Percentiles rank a stretch among this genome's conserved stretches.
phyloP scores from a whole-genome alignment of 2,888 invertebrate species.

The Ischnura elegans region DNA sequence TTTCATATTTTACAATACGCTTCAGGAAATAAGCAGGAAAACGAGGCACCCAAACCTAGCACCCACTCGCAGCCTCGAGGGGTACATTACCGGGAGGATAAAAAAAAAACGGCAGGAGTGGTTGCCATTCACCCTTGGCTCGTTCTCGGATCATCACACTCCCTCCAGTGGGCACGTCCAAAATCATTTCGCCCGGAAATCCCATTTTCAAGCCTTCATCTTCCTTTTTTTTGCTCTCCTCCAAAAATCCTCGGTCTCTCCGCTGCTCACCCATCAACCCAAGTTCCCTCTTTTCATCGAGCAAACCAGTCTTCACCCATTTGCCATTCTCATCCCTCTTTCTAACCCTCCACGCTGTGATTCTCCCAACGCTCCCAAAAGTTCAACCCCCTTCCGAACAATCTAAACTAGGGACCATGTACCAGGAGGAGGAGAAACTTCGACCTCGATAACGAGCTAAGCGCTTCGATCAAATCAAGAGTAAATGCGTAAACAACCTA shows the following conservation, averaged over 20 bases:
- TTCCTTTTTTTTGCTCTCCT: constrained; percentile 29
- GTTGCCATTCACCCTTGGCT: not conserved
- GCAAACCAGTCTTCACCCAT: not conserved
- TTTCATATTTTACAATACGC: no score
- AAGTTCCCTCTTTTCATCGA: not conserved
- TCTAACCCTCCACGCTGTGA: not conserved
- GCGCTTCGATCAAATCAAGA: no score
- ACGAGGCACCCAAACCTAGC: no score
- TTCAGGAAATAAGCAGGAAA: no score
- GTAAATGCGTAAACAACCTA: no score
- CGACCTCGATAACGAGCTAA: no score
- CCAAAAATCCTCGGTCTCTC: not conserved
- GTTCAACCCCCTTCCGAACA: not conserved
- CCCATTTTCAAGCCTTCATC: constrained; percentile 22
- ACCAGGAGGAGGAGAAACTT: no score
- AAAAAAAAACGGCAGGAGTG: no score
- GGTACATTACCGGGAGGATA: no score
- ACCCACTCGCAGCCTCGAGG: no score
- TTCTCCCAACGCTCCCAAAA: not conserved
- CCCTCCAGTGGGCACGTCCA: constrained; percentile 6
- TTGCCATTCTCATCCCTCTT: not conserved
- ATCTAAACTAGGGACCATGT: no score
- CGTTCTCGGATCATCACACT: not conserved
- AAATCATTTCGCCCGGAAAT: not conserved
- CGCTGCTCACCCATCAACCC: not conserved